Conservation (phyloP, 2,888 invertebrate species). For the Acleris cristana region DNA sequence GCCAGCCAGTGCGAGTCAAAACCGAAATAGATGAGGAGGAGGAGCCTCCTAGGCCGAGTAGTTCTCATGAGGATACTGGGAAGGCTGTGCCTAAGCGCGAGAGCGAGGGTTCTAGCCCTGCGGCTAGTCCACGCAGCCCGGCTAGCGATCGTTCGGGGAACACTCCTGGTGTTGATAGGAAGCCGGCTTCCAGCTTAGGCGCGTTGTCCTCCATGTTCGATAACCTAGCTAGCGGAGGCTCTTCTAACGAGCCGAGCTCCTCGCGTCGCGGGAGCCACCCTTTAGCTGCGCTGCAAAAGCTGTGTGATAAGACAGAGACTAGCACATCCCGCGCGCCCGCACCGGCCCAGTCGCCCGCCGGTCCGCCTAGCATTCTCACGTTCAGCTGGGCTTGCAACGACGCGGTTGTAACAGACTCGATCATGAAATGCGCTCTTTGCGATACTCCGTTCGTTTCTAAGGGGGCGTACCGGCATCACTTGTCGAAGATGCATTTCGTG, state of each 20-base stretch:
- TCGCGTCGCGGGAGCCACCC: slow-evolving; percentile 93
- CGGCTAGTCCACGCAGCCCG: slow-evolving; percentile 88
- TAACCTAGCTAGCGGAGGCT: slow-evolving; percentile 87
- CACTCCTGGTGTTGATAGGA: slow-evolving; percentile 88
- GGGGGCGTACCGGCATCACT: slow-evolving; percentile 97
- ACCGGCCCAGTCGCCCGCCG: slow-evolving; percentile 84
- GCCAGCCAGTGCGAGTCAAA: slow-evolving; percentile 83
- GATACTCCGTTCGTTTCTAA: slow-evolving; percentile 98
- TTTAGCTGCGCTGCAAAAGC: slow-evolving; percentile 95
- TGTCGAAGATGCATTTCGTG: slow-evolving; percentile 97
- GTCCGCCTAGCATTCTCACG: slow-evolving; percentile 92
- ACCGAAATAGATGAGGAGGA: slow-evolving; percentile 86
- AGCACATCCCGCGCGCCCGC: slow-evolving; percentile 85
- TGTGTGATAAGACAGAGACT: slow-evolving; percentile 97
- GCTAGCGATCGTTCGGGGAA: slow-evolving; percentile 89
- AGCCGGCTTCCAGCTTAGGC: slow-evolving; percentile 88
- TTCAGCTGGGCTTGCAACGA: slow-evolving; percentile 98
- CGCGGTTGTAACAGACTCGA: slow-evolving; percentile 93
- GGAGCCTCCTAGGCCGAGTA: slow-evolving; percentile 75
- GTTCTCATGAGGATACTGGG: slow-evolving; percentile 68
- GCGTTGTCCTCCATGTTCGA: slow-evolving; percentile 96
- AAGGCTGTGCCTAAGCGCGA: slow-evolving; percentile 79
- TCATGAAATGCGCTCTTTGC: slow-evolving; percentile 97
- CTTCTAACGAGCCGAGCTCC: slow-evolving; percentile 77
- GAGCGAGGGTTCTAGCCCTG: slow-evolving; percentile 80